A percentile compares a stretch with the other conserved stretches of the same genome.
These are phyloP conservation scores for Sebastes oblongus DNA, from an alignment of 2,797 vertebrate genomes.

Conservation along the genomic window DNA sequence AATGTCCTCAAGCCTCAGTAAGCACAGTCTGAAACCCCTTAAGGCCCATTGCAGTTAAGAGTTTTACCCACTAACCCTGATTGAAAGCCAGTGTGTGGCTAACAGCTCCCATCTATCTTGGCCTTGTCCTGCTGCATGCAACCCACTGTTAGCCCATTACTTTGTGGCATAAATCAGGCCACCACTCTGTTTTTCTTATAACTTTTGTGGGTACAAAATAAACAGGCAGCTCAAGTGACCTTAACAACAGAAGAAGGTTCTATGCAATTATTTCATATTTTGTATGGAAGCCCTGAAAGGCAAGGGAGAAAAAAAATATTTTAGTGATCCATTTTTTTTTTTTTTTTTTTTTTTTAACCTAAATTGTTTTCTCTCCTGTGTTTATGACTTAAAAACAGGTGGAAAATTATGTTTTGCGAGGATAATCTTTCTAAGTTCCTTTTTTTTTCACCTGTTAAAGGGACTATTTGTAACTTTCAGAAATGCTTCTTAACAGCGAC, in stretches of 20 bases:
- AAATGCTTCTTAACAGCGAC: no score
- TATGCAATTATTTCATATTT: not conserved
- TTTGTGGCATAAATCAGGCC: slow-evolving; percentile 51
- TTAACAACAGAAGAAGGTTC: slow-evolving; percentile 28
- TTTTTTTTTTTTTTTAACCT: no score
- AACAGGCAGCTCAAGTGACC: slow-evolving; percentile 31
- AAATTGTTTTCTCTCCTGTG: no score
- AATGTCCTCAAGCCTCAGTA: not conserved
- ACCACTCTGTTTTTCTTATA: slow-evolving; percentile 33
- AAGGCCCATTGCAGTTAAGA: not conserved
- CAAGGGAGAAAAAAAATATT: no score
- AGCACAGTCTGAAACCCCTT: not conserved
- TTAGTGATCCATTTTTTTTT: no score
- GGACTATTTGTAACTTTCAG: no score
- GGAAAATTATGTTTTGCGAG: no score
- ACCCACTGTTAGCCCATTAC: slow-evolving; percentile 27
- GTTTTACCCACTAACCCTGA: slow-evolving; percentile 20
- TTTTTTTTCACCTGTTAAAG: no score
- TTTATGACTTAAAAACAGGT: no score
- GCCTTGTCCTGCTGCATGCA: slow-evolving; percentile 10
- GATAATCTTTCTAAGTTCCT: no score
- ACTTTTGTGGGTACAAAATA: slow-evolving; percentile 28
- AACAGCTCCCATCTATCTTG: slow-evolving; percentile 24
- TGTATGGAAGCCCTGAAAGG: not conserved
- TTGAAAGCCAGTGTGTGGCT: slow-evolving; percentile 23